Evolutionary conservation across 2,888 invertebrate species (phyloP).

Genomic region (Melieria picta): DNA sequence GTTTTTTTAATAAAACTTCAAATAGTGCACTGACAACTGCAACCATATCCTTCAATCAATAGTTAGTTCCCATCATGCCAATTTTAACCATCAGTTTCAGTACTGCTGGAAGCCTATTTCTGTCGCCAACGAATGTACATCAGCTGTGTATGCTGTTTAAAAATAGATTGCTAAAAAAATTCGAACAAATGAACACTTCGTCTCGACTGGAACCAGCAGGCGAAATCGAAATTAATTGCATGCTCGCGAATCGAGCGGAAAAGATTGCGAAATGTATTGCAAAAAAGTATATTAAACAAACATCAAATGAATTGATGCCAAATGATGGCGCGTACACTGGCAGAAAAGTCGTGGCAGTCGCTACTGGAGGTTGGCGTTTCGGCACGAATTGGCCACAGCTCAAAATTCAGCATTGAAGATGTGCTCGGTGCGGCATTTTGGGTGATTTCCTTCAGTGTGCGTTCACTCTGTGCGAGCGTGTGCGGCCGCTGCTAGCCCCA

Average conservation of each 20-base stretch:
- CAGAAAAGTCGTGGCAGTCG: background rate
- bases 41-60: too few species aligned
- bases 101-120: too few species aligned
- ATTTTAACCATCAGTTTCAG: too few species aligned
- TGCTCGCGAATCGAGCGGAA: slow-evolving; percentile 37
- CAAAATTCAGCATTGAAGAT: background rate
- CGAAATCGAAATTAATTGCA: slow-evolving; percentile 40
- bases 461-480: background rate
- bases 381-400: background rate
- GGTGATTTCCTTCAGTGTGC: background rate
- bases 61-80: too few species aligned
- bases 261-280: slow-evolving; percentile 16
- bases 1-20: too few species aligned
- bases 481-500: background rate
- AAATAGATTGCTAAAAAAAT: slow-evolving; percentile 7
- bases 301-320: background rate
- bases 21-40: too few species aligned
- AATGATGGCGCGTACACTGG: slow-evolving; percentile 13
- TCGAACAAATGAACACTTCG: background rate
- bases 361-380: background rate
- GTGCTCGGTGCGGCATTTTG: background rate
- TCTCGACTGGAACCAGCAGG: slow-evolving; percentile 7
- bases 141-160: background rate
- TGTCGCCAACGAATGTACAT: too few species aligned
- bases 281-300: slow-evolving; percentile 39